A percentile compares a stretch with the other conserved stretches of the same genome.
These are phyloP conservation scores for Halictus ligatus DNA, from an alignment of 2,888 invertebrate species.

Conservation along the genomic window DNA sequence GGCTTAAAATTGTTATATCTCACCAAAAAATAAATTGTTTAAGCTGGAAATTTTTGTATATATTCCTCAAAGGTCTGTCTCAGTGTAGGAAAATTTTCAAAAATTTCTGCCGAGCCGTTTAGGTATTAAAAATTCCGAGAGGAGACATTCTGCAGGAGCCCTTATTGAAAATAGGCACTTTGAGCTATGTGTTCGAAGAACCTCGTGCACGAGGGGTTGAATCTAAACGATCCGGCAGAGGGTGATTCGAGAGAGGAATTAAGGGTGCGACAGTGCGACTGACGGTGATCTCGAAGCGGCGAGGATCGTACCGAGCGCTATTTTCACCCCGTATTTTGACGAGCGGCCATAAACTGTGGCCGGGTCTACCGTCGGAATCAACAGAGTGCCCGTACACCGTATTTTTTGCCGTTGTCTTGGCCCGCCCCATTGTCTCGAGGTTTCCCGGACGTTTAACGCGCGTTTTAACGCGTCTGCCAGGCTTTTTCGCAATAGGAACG, in stretches of 20 bases:
- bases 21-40: no score
- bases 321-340: neutral
- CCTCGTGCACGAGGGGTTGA: no score
- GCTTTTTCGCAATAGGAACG: neutral
- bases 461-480: neutral
- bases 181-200: no score
- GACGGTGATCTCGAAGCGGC: neutral
- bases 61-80: no score
- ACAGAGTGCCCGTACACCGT: neutral
- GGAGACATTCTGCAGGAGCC: no score
- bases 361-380: neutral
- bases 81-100: no score
- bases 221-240: neutral
- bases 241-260: neutral
- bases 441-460: neutral
- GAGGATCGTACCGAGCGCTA: neutral
- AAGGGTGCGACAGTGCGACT: neutral
- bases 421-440: neutral
- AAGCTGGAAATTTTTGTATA: no score
- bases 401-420: neutral
- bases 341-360: neutral
- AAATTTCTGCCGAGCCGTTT: no score
- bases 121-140: no score
- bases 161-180: no score
- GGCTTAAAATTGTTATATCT: no score